Percentiles rank a stretch among this genome's conserved stretches.
Conservation (phyloP, 92 coral and sea anemone genomes). For the Galaxea fascicularis region DNA sequence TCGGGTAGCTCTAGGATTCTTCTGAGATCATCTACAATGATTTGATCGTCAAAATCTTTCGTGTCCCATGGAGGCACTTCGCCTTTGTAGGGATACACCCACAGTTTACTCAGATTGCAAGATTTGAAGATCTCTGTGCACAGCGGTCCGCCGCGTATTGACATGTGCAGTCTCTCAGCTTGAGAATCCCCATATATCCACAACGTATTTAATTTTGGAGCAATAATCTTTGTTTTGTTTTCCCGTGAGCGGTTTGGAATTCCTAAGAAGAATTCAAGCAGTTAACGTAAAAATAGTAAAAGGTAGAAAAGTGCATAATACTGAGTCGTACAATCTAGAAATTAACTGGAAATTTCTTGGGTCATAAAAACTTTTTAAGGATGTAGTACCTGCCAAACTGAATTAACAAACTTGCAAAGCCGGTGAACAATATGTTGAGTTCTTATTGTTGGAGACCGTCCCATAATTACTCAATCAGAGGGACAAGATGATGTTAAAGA, state of each 20-base stretch:
- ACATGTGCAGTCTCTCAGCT: slow-evolving; percentile 76
- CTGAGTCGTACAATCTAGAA: neutral
- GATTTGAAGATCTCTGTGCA: slow-evolving; percentile 81
- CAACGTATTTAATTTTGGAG: slow-evolving; percentile 47
- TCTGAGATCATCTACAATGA: slow-evolving; percentile 66
- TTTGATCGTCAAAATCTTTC: slow-evolving; percentile 74
- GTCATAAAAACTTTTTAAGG: neutral
- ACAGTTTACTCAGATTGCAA: slow-evolving; percentile 80
- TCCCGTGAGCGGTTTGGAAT: neutral
- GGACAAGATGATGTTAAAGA: no score
- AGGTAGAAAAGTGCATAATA: neutral
- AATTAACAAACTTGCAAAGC: no score
- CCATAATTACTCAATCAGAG: no score
- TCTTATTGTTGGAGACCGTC: no score
- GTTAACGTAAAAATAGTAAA: neutral
- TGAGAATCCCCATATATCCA: slow-evolving; percentile 96
- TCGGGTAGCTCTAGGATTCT: slow-evolving; percentile 66
- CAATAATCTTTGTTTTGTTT: neutral
- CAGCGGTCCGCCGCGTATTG: slow-evolving; percentile 66
- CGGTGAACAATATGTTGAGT: no score
- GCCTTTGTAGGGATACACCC: slow-evolving; percentile 78
- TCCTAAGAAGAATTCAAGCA: neutral
- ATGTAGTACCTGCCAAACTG: no score
- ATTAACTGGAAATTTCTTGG: neutral
- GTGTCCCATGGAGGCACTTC: slow-evolving; percentile 75